phyloP scores from a whole-genome alignment of 1,140 invertebrate species.

The Trichogramma pretiosum region DNA sequence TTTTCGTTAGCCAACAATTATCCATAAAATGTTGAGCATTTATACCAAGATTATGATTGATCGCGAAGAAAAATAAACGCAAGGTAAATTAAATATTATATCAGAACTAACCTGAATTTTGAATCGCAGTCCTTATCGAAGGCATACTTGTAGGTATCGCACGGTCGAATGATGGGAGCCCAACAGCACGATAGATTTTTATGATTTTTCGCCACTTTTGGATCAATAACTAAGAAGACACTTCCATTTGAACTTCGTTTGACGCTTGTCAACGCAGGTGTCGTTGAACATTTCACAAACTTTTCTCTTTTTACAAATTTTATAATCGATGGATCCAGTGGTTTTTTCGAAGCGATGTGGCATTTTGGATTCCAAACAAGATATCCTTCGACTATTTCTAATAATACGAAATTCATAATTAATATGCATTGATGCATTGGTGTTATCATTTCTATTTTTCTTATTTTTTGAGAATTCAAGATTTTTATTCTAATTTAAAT shows the following conservation, averaged over 20 bases:
- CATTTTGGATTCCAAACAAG: slow-evolving; percentile 62
- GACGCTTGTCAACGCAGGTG: slow-evolving; percentile 43
- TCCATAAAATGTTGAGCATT: no score
- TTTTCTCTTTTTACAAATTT: slow-evolving; percentile 49
- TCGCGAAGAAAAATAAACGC: no score
- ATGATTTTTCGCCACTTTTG: slow-evolving; percentile 27
- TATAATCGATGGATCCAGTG: slow-evolving; percentile 57
- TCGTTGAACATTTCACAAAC: slow-evolving; percentile 49
- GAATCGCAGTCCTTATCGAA: slow-evolving; percentile 36
- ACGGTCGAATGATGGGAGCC: slow-evolving; percentile 39
- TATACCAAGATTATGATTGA: no score
- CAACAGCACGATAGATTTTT: slow-evolving; percentile 47
- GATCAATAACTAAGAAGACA: slow-evolving; percentile 29
- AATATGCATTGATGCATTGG: background rate
- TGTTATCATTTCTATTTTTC: background rate
- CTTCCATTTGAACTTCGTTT: slow-evolving; percentile 32
- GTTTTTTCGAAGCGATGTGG: slow-evolving; percentile 58
- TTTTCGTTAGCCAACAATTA: no score
- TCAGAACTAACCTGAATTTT: slow-evolving; percentile 45
- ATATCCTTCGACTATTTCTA: slow-evolving; percentile 43
- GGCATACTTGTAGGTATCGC: slow-evolving; percentile 15
- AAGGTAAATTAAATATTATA: no score
- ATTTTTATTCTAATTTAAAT: background rate
- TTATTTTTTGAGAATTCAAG: background rate
- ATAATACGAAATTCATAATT: slow-evolving; percentile 3